phyloP scores from a whole-genome alignment of 2,113 vertebrate genomes.

The Seriola aureovittata region DNA sequence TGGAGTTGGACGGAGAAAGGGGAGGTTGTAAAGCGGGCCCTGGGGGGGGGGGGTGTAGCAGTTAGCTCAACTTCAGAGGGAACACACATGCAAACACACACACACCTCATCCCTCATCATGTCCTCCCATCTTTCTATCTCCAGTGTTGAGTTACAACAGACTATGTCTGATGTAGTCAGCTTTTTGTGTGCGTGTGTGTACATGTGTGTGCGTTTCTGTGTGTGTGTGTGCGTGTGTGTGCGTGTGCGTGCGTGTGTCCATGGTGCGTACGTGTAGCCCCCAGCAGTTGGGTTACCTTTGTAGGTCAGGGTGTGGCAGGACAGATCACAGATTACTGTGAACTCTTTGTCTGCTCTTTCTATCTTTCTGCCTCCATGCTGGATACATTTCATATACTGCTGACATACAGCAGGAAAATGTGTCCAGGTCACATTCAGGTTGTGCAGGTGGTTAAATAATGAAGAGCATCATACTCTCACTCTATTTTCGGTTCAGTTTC shows the following conservation, averaged over 20 bases:
- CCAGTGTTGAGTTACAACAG: constrained; percentile 74
- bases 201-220: constrained; percentile 49
- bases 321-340: constrained; percentile 73
- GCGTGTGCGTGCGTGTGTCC: constrained; percentile 30
- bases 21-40: constrained; percentile 44
- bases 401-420: constrained; percentile 58
- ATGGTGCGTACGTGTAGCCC: constrained; percentile 35
- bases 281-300: constrained; percentile 76
- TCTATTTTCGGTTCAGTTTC: not conserved
- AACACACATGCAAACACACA: constrained; percentile 42
- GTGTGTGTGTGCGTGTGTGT: constrained; percentile 2
- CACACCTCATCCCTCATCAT: constrained; percentile 75
- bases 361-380: constrained; percentile 30
- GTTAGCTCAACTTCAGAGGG: constrained; percentile 70
- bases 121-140: constrained; percentile 69
- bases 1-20: constrained; percentile 28
- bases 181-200: constrained; percentile 46
- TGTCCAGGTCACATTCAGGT: constrained; percentile 58
- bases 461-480: not conserved
- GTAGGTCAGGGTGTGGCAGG: constrained; percentile 77
- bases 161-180: constrained; percentile 76
- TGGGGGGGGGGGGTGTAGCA: constrained; percentile 49
- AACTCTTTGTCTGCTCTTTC: constrained; percentile 71
- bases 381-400: constrained; percentile 67
- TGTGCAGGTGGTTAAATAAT: constrained; percentile 52